A percentile compares a stretch with the other conserved stretches of the same genome.
Evolutionary conservation across 2,888 invertebrate species (phyloP).

Genomic region (Endomychus coccineus): DNA sequence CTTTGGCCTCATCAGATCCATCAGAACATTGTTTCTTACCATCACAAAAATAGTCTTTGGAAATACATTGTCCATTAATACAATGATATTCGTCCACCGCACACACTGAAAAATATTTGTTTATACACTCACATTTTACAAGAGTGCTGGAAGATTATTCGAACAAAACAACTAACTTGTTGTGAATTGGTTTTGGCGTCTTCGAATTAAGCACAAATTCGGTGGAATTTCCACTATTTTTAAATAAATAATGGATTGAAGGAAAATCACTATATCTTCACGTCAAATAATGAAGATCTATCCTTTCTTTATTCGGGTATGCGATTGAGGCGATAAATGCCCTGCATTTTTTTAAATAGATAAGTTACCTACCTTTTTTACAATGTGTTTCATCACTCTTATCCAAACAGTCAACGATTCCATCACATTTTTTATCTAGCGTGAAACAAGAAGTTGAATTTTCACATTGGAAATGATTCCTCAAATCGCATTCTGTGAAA

Average conservation of each 20-base stretch:
- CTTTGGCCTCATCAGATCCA: conserved; percentile 58
- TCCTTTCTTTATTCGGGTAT: conserved; percentile 23
- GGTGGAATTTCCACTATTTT: too few species aligned
- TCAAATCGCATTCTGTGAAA: conserved; percentile 54
- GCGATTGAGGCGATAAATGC: conserved; percentile 11
- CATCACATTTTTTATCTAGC: conserved; percentile 62
- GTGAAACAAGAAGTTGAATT: conserved; percentile 66
- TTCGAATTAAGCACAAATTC: too few species aligned
- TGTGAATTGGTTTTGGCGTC: too few species aligned
- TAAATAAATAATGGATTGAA: too few species aligned
- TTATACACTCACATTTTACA: too few species aligned
- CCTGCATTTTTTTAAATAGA: conserved; percentile 4
- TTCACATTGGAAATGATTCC: conserved; percentile 65
- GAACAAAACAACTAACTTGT: too few species aligned
- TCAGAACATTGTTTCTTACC: conserved; percentile 60
- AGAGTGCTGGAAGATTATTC: too few species aligned
- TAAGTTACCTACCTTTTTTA: conserved; percentile 49
- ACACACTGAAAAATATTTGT: conserved; percentile 44
- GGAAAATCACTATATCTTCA: too few species aligned
- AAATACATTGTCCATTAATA: conserved; percentile 56
- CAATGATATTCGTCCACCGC: conserved; percentile 50
- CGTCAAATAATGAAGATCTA: conserved; percentile 26
- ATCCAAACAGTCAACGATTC: conserved; percentile 71
- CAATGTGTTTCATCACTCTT: conserved; percentile 68
- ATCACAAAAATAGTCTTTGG: conserved; percentile 55